Evolutionary conservation across 2,113 vertebrate species (phyloP).

Genomic region (Meriones unguiculatus): DNA sequence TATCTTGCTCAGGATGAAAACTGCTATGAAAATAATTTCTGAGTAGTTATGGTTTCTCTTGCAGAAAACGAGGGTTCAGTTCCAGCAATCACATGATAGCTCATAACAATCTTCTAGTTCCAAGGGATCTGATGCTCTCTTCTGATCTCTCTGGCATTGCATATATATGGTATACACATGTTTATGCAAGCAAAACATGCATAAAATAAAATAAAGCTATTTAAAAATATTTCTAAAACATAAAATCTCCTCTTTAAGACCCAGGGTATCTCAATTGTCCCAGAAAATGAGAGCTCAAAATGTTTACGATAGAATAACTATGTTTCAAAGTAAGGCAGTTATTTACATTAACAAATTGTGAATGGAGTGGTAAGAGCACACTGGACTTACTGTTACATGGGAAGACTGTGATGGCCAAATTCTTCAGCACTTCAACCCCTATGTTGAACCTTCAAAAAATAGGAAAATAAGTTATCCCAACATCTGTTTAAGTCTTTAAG

Average conservation of each 20-base stretch:
- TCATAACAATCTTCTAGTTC: background rate
- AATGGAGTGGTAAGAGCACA: background rate
- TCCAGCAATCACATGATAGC: background rate
- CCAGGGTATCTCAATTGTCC: background rate
- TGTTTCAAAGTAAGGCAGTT: background rate
- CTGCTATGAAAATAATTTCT: slow-evolving; percentile 32
- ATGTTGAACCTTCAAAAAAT: slow-evolving; percentile 71
- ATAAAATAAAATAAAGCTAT: background rate
- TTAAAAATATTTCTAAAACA: slow-evolving; percentile 45
- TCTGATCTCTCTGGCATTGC: background rate
- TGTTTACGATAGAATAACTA: slow-evolving; percentile 6
- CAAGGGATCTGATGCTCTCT: background rate
- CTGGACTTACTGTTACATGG: slow-evolving; percentile 65
- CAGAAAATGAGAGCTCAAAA: slow-evolving; percentile 26
- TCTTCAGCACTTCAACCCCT: slow-evolving; percentile 66
- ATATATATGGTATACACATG: background rate
- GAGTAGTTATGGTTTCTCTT: background rate
- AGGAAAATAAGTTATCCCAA: slow-evolving; percentile 29
- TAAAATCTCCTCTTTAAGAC: slow-evolving; percentile 16
- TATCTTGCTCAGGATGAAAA: slow-evolving; percentile 15
- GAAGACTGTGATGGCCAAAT: slow-evolving; percentile 38
- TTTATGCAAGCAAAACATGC: background rate
- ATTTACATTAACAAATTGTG: background rate
- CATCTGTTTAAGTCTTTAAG: background rate
- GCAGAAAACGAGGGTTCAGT: background rate